Percentiles rank a stretch among this genome's conserved stretches.
These are phyloP conservation scores for Remorina albescens DNA, from an alignment of 2,797 vertebrate genomes.

Conservation along the genomic window DNA sequence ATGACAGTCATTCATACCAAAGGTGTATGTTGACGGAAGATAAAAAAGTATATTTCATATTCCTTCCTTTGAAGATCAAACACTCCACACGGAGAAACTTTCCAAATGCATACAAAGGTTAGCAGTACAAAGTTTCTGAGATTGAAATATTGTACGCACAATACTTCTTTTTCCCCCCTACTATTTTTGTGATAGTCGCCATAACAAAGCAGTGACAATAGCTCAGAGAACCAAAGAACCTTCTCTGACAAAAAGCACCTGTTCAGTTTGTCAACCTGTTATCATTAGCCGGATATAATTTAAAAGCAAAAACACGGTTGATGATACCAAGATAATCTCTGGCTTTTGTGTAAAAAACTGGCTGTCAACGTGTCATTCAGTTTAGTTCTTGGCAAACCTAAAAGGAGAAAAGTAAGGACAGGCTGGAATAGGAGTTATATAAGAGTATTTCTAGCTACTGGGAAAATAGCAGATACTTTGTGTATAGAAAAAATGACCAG, in stretches of 20 bases:
- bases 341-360: not conserved
- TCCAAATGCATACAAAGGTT: not conserved
- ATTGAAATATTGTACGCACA: slow-evolving; percentile 12
- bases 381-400: not conserved
- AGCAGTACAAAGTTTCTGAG: slow-evolving; percentile 17
- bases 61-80: slow-evolving; percentile 1
- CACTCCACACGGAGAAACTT: not conserved
- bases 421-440: not conserved
- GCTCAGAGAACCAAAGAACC: slow-evolving; percentile 25
- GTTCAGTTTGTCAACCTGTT: not conserved
- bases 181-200: slow-evolving; percentile 25
- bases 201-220: slow-evolving; percentile 17
- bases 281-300: not conserved
- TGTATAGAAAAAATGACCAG: not conserved
- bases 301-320: not conserved
- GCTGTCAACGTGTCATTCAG: not conserved
- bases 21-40: not conserved
- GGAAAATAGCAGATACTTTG: not conserved
- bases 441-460: not conserved
- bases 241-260: slow-evolving; percentile 12
- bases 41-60: not conserved
- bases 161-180: slow-evolving; percentile 39
- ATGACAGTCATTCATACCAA: slow-evolving; percentile 27
- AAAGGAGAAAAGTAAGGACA: not conserved
- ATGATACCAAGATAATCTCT: not conserved